Base-by-base conservation (phyloP, 2,888 invertebrate species). In the Sarcophaga caerulescens region DNA sequence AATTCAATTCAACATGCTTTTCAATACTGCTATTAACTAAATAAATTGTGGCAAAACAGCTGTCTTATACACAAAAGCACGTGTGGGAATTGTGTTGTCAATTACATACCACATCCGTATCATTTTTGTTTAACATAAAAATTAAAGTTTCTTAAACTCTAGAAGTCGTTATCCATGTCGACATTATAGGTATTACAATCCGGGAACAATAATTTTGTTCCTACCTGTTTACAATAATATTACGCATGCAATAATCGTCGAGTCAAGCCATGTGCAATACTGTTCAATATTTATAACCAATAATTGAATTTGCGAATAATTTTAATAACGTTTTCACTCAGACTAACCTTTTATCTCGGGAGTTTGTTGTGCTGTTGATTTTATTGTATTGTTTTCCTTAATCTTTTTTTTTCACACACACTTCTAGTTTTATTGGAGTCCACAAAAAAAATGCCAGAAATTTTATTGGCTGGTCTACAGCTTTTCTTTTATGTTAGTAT, bases 391-490 rank as follows among this genome's bases (percentile, higher is more conserved):
- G 35, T 23, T 75, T 35, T 47, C 23, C 60, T 81, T 35, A 35
- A 35, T 35, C 35, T n/a, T 60, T 78, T 66, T 77, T 65, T 59
- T 75, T 79, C 60, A 68, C 52, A 47, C 44, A 79, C 59, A 70
- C 74, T 79, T 47, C 17, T 70, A 19, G 17, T 23, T 83, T 60
- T 21, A 74, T 78, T 68, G 35, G 47, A 60, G 69, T 69, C 62
- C 69, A 74, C 57, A 75, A 70, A 77, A 84, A 69, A 52, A 45
- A 68, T 79, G 57, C 69, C 68, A 63, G n/a, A 70, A 77, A 23
- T 52, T 44, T 74, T 25, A 52, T 68, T 74, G 60, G 52, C 12
- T 71, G 62, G 68, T 68, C 66, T 62, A 60, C 44, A 57, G 45
- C 2, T 66, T 85, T 73, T 77, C n/a, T 21, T 14, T 62, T 19